Evolutionary conservation across 2,113 vertebrate genomes (phyloP), one percentile per base, ranked within the genome.

Genomic region (Rhabdomys dilectus): DNA sequence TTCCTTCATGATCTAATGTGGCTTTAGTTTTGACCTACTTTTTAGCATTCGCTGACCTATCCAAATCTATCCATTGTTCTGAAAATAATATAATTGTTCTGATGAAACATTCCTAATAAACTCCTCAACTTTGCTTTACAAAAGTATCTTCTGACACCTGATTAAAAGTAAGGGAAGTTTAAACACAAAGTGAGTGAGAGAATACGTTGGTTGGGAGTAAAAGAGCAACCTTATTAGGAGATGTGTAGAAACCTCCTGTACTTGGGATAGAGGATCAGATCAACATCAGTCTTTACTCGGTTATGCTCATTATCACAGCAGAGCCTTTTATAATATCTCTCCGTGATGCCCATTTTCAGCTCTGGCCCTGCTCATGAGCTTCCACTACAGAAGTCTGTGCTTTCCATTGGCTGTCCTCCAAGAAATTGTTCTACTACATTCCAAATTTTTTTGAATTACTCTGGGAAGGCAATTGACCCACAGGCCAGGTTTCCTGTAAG

Each of bases 11-110:
- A 66, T 48, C 29, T 93, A 73, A 88, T 64, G 10, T 58, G 73
- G 34, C 76, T 93, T 73, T 89, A 21, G 88, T 82, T 66, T 80
- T 92, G 36, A 26, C 13, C 45, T 91, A 16, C 31, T 45, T 96
- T 93, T 91, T 60, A 51, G 91, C 62, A 12, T 76, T 97, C n/a
- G 76, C 17, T 16, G 80, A 53, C 19, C 68, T 88, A 13, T 58
- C n/a, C 31, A 15, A 77, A 70, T 72, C 12, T 22, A 19, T 51
- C 13, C 24, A 16, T 64, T 88, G 66, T 45, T 26, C 34, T 45
- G 53, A 88, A 88, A 92, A 88, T 36, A 56, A 70, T 78, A 86
- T 2, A 34, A 76, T 76, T 9, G 7, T 85, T 93, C 62, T 91
- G 7, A 94, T 91, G 10, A 76, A 91, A 62, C 19, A 80, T 87